A percentile compares a stretch with the other conserved stretches of the same genome.
phyloP scores from a whole-genome alignment of 1,140 invertebrate species.

The Planococcus citri region DNA sequence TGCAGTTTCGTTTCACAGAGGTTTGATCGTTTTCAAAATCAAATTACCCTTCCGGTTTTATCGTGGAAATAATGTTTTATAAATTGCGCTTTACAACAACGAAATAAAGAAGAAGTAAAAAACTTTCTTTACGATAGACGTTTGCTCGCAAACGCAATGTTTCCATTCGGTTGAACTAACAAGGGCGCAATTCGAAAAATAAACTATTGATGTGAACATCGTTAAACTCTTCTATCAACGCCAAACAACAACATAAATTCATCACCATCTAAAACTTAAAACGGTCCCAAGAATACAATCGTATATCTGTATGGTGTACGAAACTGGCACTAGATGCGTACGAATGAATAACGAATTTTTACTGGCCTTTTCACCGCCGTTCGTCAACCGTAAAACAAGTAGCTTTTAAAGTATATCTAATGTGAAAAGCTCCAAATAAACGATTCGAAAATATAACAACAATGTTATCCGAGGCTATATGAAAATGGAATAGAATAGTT shows the following conservation, averaged over 20 bases:
- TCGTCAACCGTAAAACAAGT: too few relatives aligned
- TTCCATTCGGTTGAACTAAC: conserved; percentile 6
- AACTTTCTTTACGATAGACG: background rate
- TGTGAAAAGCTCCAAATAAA: too few relatives aligned
- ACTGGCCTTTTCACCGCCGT: background rate
- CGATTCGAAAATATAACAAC: too few relatives aligned
- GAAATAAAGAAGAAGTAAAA: background rate
- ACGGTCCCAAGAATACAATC: background rate
- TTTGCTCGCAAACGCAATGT: background rate
- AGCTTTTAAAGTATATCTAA: too few relatives aligned
- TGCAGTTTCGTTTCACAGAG: too few relatives aligned
- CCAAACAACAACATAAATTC: background rate
- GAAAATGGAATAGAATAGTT: too few relatives aligned
- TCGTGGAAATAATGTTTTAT: background rate
- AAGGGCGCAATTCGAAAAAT: background rate
- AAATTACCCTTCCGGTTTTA: background rate
- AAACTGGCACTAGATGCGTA: too few relatives aligned
- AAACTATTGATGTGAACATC: background rate
- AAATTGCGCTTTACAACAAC: background rate
- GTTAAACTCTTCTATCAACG: background rate
- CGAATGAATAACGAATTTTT: background rate
- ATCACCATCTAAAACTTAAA: background rate
- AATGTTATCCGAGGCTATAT: too few relatives aligned
- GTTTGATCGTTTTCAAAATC: background rate
- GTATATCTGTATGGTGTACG: too few relatives aligned